A percentile compares a stretch with the other conserved stretches of the same genome.
phyloP scores from a whole-genome alignment of 2,888 invertebrate genomes.

The Drosophila barbarae region DNA sequence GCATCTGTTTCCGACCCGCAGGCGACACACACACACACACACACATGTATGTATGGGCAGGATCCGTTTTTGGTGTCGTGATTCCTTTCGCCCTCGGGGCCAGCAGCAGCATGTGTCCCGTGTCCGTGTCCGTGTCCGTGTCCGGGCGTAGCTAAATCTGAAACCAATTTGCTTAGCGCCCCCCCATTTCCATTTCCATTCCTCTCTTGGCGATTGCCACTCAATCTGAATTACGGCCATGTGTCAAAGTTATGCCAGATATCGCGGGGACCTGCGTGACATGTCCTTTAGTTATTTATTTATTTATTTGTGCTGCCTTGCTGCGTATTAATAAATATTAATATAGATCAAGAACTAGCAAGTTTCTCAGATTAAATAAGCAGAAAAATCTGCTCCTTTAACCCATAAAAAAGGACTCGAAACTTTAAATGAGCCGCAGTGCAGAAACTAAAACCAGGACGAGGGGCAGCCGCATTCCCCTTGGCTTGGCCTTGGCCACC shows the following conservation, averaged over 20 bases:
- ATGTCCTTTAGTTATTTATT: not conserved
- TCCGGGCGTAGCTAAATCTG: slow-evolving; percentile 55
- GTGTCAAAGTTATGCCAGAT: slow-evolving; percentile 31
- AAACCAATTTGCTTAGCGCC: slow-evolving; percentile 66
- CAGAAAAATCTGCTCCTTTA: not conserved
- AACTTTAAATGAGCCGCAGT: slow-evolving; percentile 52
- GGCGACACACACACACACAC: slow-evolving; percentile 22
- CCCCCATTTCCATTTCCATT: not conserved
- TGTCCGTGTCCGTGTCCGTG: slow-evolving; percentile 10
- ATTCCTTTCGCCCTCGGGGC: slow-evolving; percentile 30
- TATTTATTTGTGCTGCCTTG: not conserved
- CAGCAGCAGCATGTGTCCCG: slow-evolving; percentile 21
- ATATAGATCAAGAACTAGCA: not conserved
- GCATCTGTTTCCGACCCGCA: slow-evolving; percentile 38
- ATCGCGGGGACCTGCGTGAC: slow-evolving; percentile 9
- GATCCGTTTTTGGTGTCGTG: slow-evolving; percentile 36
- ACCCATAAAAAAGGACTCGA: not conserved
- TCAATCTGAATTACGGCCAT: slow-evolving; percentile 44
- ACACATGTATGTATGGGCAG: slow-evolving; percentile 17
- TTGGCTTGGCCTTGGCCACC: slow-evolving; percentile 28
- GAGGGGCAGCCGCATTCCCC: not conserved
- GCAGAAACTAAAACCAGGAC: slow-evolving; percentile 36
- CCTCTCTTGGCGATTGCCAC: slow-evolving; percentile 29
- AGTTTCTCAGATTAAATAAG: not conserved
- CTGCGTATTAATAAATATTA: not conserved